Conservation (phyloP, 2,888 invertebrate species). For the Ctena decussata region DNA sequence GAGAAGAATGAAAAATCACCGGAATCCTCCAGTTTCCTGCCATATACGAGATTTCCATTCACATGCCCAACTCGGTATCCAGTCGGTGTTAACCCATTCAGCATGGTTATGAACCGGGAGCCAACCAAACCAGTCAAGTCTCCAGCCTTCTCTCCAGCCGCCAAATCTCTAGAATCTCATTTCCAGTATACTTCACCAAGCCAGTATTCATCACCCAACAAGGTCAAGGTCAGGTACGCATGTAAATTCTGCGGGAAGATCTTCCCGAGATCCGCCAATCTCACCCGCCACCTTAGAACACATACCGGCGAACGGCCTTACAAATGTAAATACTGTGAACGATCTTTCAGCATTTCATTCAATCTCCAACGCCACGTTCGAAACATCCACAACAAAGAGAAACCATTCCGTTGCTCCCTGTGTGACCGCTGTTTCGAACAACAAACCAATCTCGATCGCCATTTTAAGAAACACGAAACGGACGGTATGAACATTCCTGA, state of each 20-base stretch:
- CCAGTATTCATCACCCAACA: slow-evolving; percentile 90
- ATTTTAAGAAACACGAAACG: slow-evolving; percentile 98
- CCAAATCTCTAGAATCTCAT: slow-evolving; percentile 35
- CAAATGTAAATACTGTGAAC: slow-evolving; percentile 97
- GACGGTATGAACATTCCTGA: slow-evolving; percentile 80
- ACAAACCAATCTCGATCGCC: slow-evolving; percentile 99
- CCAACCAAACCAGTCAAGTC: slow-evolving; percentile 69
- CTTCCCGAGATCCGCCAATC: slow-evolving; percentile 98
- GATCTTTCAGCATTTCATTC: slow-evolving; percentile 99
- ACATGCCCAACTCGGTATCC: slow-evolving; percentile 72
- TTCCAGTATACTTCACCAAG: slow-evolving; percentile 56
- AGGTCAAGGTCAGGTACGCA: slow-evolving; percentile 94
- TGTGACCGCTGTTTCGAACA: slow-evolving; percentile 99
- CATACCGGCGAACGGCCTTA: slow-evolving; percentile 96
- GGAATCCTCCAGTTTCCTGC: slow-evolving; percentile 75
- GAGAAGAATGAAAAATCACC: slow-evolving; percentile 81
- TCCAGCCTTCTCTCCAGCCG: slow-evolving; percentile 53
- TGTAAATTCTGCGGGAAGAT: slow-evolving; percentile 99
- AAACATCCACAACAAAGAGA: slow-evolving; percentile 98
- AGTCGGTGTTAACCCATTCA: slow-evolving; percentile 71
- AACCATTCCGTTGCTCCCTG: slow-evolving; percentile 97
- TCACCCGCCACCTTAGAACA: slow-evolving; percentile 98
- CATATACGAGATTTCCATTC: slow-evolving; percentile 78
- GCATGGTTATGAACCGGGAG: slow-evolving; percentile 73
- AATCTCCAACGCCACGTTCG: slow-evolving; percentile 97